Evolutionary conservation across 2,888 invertebrate genomes (phyloP), one percentile per base, ranked within the genome.

Genomic region (Kryphioiulus occultus): DNA sequence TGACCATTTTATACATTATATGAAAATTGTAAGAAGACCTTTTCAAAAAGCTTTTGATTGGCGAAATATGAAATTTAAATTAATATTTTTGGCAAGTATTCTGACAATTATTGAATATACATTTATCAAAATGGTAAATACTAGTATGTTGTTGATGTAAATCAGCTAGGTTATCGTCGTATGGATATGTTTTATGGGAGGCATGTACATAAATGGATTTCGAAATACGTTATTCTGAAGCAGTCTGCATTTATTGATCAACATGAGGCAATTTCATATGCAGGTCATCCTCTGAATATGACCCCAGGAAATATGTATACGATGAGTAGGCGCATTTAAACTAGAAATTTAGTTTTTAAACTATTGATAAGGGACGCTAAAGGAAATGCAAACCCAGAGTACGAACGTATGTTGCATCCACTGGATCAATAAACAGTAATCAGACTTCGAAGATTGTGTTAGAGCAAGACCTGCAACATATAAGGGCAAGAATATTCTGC

Each of bases 291-390:
- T 12, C 78, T 78, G 78, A 68, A 78, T 78, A 30, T 78, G 30
- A 78, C 78, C 78, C 17, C 26, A 78, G 19, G 15, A 78, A 78
- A 78, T 30, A 78, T 59, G 59, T 59, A 22, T 59, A 59, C 59
- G 59, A 59, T 30, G 78, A 78, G 30, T 30, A 30, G 78, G 17
- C 78, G 78, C 78, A 30, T 78, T 78, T 78, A 78, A 78, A 78
- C 78, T 78, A 30, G 30, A 78, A 78, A 78, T 78, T 78, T 78
- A 78, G 30, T 78, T 78, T 78, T 78, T 78, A 78, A 78, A 78
- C 30, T 78, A 78, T 30, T 78, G 78, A 78, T 78, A 78, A 78
- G 30, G 15, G 78, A 78, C 30, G 26, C 78, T 78, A 15, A 30
- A 30, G 78, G 78, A 78, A 78, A 78, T 78, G 30, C 30, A 78